Evolutionary conservation across 2,113 vertebrate species (phyloP).

Genomic region (Brachypteracias leptosomus): DNA sequence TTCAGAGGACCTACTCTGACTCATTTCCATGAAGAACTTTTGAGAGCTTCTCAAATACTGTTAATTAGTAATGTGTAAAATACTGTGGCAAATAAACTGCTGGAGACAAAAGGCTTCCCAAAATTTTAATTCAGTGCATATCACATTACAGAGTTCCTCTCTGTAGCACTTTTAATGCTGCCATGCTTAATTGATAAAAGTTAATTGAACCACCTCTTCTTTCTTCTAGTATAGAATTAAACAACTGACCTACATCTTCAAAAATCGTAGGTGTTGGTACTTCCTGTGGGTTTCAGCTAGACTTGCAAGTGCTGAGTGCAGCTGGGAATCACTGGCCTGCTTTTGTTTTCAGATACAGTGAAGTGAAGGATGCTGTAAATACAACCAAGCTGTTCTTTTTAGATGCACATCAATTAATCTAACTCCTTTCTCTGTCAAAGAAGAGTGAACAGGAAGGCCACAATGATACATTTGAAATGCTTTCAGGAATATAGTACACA

Average conservation of each 20-base stretch:
- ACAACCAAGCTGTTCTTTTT: neutral
- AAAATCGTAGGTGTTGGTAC: neutral
- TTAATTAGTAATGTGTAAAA: neutral
- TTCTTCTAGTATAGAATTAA: neutral
- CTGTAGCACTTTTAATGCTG: neutral
- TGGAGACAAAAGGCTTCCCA: neutral
- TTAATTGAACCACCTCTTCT: neutral
- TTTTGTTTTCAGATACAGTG: neutral
- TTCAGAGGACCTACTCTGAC: neutral
- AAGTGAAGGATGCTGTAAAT: neutral
- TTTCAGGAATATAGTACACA: neutral
- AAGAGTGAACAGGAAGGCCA: slow-evolving; percentile 16
- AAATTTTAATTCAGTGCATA: neutral
- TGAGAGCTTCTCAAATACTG: neutral
- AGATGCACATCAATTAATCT: neutral
- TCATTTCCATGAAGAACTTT: neutral
- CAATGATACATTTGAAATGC: neutral
- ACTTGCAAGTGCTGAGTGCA: neutral
- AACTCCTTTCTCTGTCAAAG: neutral
- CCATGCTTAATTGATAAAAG: neutral
- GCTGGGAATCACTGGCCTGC: neutral
- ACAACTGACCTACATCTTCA: neutral
- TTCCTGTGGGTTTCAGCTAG: neutral
- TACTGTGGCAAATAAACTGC: neutral
- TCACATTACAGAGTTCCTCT: neutral